These are phyloP conservation scores for Nothoprocta pentlandii DNA, from an alignment of 2,113 vertebrate genomes.

Conservation along the genomic window DNA sequence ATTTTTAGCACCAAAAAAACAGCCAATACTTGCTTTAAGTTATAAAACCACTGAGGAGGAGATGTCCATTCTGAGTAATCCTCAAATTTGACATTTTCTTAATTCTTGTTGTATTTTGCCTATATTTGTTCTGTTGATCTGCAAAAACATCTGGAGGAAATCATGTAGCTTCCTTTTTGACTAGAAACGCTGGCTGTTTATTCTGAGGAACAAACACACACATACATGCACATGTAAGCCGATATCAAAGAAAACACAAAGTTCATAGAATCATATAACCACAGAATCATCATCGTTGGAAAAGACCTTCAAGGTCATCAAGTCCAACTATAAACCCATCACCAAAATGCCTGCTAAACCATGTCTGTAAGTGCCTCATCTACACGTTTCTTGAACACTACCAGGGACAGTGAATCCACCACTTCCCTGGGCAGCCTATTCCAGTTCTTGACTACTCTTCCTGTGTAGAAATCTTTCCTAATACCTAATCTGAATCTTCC, in stretches of 20 bases:
- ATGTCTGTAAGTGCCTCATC: no score
- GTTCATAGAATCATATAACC: no score
- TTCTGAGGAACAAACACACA: not conserved
- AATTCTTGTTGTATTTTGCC: not conserved
- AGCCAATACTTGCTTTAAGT: not conserved
- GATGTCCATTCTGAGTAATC: not conserved
- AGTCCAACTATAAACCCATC: no score
- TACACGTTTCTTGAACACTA: no score
- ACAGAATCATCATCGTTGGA: no score
- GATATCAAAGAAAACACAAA: not conserved
- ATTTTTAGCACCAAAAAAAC: not conserved
- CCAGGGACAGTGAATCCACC: no score
- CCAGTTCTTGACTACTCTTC: no score
- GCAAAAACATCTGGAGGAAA: not conserved
- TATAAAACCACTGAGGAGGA: not conserved
- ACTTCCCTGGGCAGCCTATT: no score
- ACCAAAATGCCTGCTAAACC: no score
- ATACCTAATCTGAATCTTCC: no score
- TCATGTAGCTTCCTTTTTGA: not conserved
- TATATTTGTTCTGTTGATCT: not conserved
- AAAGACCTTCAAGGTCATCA: no score
- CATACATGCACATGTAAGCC: accelerated
- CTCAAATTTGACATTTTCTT: not conserved
- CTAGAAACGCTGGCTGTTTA: not conserved
- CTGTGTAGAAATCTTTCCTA: no score